phyloP scores from a whole-genome alignment of 2,797 vertebrate genomes.

The Cirrhinus mrigala region DNA sequence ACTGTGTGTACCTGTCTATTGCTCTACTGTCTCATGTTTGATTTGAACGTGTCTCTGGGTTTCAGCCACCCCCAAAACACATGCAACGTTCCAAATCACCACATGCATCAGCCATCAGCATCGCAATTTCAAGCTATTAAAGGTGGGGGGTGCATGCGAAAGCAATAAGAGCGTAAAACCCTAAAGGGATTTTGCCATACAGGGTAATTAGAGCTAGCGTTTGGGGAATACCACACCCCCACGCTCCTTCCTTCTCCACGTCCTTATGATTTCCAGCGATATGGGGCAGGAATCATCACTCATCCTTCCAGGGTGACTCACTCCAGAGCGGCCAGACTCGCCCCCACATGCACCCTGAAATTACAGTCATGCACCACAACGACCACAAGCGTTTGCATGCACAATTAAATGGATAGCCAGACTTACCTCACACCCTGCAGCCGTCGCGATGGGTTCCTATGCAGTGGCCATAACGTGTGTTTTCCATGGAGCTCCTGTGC shows the following conservation, averaged over 20 bases:
- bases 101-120: constrained; percentile 50
- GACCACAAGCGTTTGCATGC: background rate
- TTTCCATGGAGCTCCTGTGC: constrained; percentile 35
- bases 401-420: background rate
- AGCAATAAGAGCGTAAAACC: constrained; percentile 43
- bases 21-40: constrained; percentile 1
- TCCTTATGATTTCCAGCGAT: constrained; percentile 19
- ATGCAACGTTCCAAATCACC: constrained; percentile 44
- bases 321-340: constrained; percentile 31
- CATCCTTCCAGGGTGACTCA: background rate
- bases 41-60: constrained; percentile 25
- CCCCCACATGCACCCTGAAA: background rate
- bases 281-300: constrained; percentile 19
- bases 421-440: constrained; percentile 54
- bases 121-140: constrained; percentile 57
- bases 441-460: constrained; percentile 59
- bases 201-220: constrained; percentile 70
- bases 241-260: background rate
- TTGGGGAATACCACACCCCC: constrained; percentile 73
- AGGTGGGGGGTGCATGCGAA: constrained; percentile 52
- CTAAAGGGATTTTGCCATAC: constrained; percentile 67
- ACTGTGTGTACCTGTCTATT: background rate
- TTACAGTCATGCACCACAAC: background rate
- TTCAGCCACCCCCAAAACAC: constrained; percentile 44
- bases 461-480: constrained; percentile 58